Conservation (phyloP, 2,888 invertebrate genomes). For the Ariolimax columbianus region DNA sequence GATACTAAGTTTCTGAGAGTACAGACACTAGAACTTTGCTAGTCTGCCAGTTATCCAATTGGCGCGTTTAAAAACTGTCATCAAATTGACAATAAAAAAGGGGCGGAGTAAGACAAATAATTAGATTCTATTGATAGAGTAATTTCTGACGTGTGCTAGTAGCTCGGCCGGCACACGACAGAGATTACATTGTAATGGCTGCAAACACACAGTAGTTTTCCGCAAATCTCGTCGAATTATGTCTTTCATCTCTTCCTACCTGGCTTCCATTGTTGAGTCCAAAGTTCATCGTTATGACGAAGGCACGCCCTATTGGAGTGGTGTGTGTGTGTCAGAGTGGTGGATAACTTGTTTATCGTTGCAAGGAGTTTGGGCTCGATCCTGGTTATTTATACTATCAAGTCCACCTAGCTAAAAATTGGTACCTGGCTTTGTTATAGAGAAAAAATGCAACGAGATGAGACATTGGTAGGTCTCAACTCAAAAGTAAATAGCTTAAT, state of each 20-base stretch:
- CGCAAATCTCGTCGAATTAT: neutral
- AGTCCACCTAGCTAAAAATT: too few relatives aligned
- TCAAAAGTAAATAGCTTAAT: too few relatives aligned
- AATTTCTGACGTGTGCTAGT: constrained; percentile 5
- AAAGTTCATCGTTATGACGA: too few relatives aligned
- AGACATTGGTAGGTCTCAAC: too few relatives aligned
- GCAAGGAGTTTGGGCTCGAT: too few relatives aligned
- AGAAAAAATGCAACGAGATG: too few relatives aligned
- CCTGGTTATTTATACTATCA: too few relatives aligned
- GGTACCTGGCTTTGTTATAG: too few relatives aligned
- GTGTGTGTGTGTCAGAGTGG: too few relatives aligned
- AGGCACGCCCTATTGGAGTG: too few relatives aligned
- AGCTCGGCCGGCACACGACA: neutral
- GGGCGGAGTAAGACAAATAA: neutral
- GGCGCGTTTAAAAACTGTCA: neutral
- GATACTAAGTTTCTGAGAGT: neutral
- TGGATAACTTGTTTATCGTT: too few relatives aligned
- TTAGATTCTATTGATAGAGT: neutral
- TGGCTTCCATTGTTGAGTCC: too few relatives aligned
- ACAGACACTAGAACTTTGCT: neutral
- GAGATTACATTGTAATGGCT: neutral
- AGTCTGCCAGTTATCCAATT: neutral
- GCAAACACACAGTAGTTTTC: neutral
- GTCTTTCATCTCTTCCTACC: neutral
- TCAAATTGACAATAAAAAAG: constrained; percentile 13